Percentiles rank a stretch among this genome's conserved stretches.
phyloP scores from a whole-genome alignment of 2,113 vertebrate genomes.

The Gobio gobio region DNA sequence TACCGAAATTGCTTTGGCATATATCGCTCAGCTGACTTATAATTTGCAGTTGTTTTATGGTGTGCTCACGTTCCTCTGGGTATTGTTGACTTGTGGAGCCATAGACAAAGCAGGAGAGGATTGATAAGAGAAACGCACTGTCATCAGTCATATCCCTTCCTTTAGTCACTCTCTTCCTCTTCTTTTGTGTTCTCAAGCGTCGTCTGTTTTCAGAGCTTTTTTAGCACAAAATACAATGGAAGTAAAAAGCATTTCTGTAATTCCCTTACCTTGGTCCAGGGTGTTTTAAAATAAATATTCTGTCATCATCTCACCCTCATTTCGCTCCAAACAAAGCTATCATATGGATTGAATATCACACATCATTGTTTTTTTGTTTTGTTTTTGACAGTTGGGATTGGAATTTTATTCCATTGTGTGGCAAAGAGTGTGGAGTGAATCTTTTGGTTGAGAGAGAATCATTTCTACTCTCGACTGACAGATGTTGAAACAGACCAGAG shows the following conservation, averaged over 20 bases:
- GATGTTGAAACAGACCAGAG: no score
- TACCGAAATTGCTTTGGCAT: neutral
- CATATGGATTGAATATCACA: neutral
- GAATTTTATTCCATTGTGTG: no score
- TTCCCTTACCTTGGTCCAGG: neutral
- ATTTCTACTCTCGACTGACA: no score
- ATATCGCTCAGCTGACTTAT: neutral
- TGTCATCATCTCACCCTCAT: neutral
- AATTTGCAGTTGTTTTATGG: neutral
- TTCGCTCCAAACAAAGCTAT: neutral
- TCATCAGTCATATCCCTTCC: constrained; percentile 38
- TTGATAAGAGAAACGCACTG: constrained; percentile 36
- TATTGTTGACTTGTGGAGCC: neutral
- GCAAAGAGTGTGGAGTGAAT: no score
- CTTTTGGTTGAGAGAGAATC: no score
- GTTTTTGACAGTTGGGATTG: no score
- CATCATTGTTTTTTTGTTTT: neutral
- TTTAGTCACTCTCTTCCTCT: constrained; percentile 42
- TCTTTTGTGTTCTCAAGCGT: constrained; percentile 41
- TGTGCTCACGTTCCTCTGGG: neutral
- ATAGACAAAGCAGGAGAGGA: constrained; percentile 31
- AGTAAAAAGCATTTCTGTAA: constrained; percentile 20
- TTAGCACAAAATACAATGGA: constrained; percentile 34
- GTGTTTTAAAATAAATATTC: neutral
- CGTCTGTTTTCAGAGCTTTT: constrained; percentile 48